Evolutionary conservation across 2,888 invertebrate genomes (phyloP), one percentile per base, ranked within the genome.

Genomic region (Tanytarsus gracilentus): DNA sequence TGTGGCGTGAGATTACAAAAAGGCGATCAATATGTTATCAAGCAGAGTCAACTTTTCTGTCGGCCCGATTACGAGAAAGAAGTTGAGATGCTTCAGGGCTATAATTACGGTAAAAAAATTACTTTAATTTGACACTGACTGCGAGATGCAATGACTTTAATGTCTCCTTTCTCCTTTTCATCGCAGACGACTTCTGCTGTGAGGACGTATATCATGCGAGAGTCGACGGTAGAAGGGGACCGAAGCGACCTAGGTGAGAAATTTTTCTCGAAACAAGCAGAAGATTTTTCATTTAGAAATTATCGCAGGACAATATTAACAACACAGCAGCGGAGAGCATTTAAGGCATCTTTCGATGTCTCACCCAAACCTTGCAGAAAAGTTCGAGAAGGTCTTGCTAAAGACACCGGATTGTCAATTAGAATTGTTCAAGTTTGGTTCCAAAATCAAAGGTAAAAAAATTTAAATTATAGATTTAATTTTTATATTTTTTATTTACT

Each of bases 331-430:
- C 71, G 90, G 65, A 76, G 88, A 65, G 88, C 88, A 64, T 90
- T 90, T 72, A 90, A 89, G 72, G 84, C 85, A 33, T 88, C 88
- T 16, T 91, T 90, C 72, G 89, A 90, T 74, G 79, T 88, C 66
- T 88, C 88, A 66, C 86, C 89, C 18, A 89, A 90, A 69, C 89
- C 88, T 2, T 88, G 88, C 68, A 75, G 88, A 66, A 89, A 89
- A 76, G 86, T 88, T 40, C 75, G 89, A 61, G 90, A 90, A 71
- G 81, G 85, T 62, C 75, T 90, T 63, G 89, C 89, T 9, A 87
- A 88, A 69, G 89, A 90, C 70, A 90, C 89, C 1, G 89, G 89
- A 9, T 76, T 90, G 58, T 88, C 86, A 67, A 85, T 90, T 36
- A 77, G 89, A 65, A 89, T 90, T 63, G 89, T 90, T 11, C 90